Evolutionary conservation across 2,797 vertebrate species (phyloP).

Genomic region (Chrosomus eos): DNA sequence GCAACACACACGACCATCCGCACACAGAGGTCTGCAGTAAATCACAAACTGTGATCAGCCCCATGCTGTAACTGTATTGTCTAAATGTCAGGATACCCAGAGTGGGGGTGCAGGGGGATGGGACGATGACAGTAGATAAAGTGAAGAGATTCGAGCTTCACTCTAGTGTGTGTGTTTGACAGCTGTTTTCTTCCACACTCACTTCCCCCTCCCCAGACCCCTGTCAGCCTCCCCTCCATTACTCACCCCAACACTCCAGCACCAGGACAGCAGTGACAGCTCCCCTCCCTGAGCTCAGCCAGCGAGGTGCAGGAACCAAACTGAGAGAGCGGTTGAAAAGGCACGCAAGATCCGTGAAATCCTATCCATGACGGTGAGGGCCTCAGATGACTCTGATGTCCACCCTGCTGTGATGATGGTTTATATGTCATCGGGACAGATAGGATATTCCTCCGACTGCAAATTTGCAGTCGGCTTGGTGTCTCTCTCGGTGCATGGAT

Average conservation of each 20-base stretch:
- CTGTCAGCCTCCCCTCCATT: slow-evolving; percentile 40
- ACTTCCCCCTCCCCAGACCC: slow-evolving; percentile 38
- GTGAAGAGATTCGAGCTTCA: slow-evolving; percentile 49
- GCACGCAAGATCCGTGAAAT: slow-evolving; percentile 60
- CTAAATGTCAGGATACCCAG: slow-evolving; percentile 65
- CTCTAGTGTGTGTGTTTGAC: slow-evolving; percentile 30
- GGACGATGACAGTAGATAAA: slow-evolving; percentile 53
- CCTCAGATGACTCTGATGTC: slow-evolving; percentile 58
- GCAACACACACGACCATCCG: slow-evolving; percentile 52
- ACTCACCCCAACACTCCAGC: slow-evolving; percentile 45
- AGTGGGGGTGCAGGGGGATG: slow-evolving; percentile 46
- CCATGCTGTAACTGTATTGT: slow-evolving; percentile 62
- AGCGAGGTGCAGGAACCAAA: slow-evolving; percentile 37
- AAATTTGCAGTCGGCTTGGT: slow-evolving; percentile 38
- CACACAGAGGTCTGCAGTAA: slow-evolving; percentile 45
- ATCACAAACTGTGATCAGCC: slow-evolving; percentile 56
- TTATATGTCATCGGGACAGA: slow-evolving; percentile 63
- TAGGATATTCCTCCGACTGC: slow-evolving; percentile 60
- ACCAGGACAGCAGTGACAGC: slow-evolving; percentile 54
- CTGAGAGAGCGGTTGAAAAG: slow-evolving; percentile 46
- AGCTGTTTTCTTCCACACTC: slow-evolving; percentile 53
- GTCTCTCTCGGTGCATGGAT: slow-evolving; percentile 13
- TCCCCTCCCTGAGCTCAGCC: slow-evolving; percentile 38
- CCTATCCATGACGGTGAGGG: slow-evolving; percentile 54
- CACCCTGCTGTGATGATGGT: slow-evolving; percentile 60